Percentiles rank a stretch among this genome's conserved stretches.
Evolutionary conservation across 2,888 invertebrate genomes (phyloP).

Genomic region (Lumbricus terrestris): DNA sequence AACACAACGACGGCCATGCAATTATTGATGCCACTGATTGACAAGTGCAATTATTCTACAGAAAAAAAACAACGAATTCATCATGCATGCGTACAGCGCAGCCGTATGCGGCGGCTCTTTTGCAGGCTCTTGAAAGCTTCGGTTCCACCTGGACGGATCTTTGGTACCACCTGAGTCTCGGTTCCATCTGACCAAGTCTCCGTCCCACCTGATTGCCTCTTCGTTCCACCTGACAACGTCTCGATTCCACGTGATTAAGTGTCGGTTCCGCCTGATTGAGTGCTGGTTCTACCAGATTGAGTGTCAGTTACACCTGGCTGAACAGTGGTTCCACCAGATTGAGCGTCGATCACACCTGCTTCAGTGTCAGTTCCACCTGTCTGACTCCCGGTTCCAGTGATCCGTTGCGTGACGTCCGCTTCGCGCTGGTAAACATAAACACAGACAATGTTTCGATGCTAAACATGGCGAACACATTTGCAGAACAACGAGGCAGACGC

Average conservation of each 20-base stretch:
- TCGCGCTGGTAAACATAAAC: no score
- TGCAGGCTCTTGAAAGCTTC: background rate
- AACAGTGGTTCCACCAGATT: background rate
- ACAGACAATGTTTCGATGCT: no score
- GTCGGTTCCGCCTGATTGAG: background rate
- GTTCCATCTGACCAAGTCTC: background rate
- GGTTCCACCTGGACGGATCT: background rate
- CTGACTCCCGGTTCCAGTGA: no score
- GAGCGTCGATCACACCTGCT: no score
- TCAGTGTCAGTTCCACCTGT: no score
- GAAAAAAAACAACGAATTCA: background rate
- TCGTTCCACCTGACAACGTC: background rate
- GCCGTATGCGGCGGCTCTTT: background rate
- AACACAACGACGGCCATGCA: no score
- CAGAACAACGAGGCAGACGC: background rate
- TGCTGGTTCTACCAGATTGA: background rate
- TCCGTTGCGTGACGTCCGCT: no score
- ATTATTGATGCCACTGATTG: no score
- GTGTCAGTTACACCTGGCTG: background rate
- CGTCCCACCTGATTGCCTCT: background rate
- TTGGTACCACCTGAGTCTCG: background rate
- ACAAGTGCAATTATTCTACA: no score
- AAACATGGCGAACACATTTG: no score
- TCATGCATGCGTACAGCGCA: background rate
- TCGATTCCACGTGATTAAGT: background rate